Conservation (phyloP, 2,113 vertebrate species). For the Cricetomys ansorgei region DNA sequence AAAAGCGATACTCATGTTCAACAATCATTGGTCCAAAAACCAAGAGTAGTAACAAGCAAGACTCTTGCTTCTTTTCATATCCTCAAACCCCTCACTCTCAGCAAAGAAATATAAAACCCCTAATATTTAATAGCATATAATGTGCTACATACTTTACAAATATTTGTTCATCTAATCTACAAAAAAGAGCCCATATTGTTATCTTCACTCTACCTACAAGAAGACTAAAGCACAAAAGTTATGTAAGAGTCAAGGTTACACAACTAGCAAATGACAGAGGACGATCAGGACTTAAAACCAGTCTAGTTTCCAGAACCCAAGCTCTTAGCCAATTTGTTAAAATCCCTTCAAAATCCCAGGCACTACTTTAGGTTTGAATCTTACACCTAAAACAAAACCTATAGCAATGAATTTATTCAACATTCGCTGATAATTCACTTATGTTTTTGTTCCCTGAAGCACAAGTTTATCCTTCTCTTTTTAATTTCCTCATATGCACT, state of each 20-base stretch:
- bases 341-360: constrained; percentile 22
- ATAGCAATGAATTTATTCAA: constrained; percentile 1
- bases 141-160: neutral
- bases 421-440: neutral
- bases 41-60: constrained; percentile 31
- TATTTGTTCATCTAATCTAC: constrained; percentile 4
- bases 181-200: constrained; percentile 18
- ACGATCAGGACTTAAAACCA: constrained; percentile 35
- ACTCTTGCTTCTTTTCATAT: constrained; percentile 31
- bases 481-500: constrained; percentile 41
- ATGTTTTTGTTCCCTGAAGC: constrained; percentile 34
- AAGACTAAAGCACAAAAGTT: constrained; percentile 42
- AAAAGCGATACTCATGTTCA: constrained; percentile 11
- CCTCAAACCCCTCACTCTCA: neutral
- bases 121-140: constrained; percentile 40
- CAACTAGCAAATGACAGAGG: constrained; percentile 40
- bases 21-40: neutral
- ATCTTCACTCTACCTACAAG: neutral
- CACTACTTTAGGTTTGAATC: neutral
- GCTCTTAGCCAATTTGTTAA: neutral
- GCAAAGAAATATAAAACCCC: neutral
- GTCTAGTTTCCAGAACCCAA: neutral
- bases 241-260: constrained; percentile 36
- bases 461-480: constrained; percentile 2
- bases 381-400: neutral